Percentiles rank a stretch among this genome's conserved stretches.
These are phyloP conservation scores for Rhinolophus ferrumequinum DNA, from an alignment of 2,113 vertebrate genomes.

Conservation along the genomic window DNA sequence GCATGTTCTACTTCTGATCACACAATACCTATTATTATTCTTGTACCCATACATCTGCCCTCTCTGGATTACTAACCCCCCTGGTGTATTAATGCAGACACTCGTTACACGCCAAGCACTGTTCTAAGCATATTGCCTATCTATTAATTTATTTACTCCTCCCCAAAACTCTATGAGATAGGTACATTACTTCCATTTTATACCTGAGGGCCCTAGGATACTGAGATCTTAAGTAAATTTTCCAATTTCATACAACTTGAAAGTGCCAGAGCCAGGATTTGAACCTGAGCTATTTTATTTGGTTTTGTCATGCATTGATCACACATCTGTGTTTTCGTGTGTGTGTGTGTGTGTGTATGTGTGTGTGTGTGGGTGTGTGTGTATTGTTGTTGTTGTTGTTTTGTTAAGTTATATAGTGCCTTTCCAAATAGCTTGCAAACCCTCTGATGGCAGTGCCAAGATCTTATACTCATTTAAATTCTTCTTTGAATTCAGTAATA, in stretches of 20 bases:
- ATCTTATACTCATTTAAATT: background rate
- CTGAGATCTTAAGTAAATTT: background rate
- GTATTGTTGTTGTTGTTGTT: background rate
- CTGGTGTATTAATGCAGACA: background rate
- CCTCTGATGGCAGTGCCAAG: background rate
- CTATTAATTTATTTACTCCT: background rate
- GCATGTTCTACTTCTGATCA: background rate
- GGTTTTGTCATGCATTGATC: background rate
- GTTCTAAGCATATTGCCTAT: background rate
- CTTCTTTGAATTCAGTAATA: constrained; percentile 6
- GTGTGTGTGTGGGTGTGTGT: background rate
- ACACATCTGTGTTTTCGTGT: background rate
- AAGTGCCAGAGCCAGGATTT: background rate
- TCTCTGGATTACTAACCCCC: background rate
- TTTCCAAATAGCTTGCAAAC: background rate
- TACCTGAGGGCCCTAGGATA: background rate
- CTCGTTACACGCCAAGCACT: background rate
- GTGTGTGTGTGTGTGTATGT: background rate
- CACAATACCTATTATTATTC: background rate
- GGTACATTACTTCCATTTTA: background rate
- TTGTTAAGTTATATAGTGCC: background rate
- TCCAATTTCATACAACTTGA: background rate
- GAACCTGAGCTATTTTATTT: background rate
- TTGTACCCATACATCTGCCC: background rate
- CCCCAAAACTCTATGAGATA: background rate